Evolutionary conservation across 2,888 invertebrate genomes (phyloP).

Genomic region (Nowickia ferox): DNA sequence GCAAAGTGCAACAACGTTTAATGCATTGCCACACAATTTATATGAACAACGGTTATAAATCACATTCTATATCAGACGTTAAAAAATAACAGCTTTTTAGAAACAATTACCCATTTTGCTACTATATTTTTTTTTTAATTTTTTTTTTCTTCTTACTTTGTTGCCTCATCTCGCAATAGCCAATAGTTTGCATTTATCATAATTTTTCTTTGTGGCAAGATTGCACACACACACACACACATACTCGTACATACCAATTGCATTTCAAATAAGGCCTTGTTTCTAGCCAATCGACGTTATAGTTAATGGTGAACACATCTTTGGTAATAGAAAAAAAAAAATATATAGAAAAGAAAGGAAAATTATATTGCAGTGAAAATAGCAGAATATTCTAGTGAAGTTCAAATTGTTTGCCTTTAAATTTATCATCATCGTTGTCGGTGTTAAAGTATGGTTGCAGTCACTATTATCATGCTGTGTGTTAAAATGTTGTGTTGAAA

Average conservation of each 20-base stretch:
- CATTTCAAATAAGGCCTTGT: conserved; percentile 9
- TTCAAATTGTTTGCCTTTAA: conserved; percentile 57
- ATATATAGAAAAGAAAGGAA: no score
- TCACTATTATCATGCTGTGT: conserved; percentile 23
- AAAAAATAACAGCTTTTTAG: conserved; percentile 63
- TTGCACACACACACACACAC: no score
- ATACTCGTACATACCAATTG: background rate
- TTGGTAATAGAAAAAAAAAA: conserved; percentile 2
- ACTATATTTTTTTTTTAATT: conserved; percentile 14
- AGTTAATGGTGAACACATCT: conserved; percentile 8
- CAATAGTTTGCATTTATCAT: conserved; percentile 30
- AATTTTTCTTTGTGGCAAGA: background rate
- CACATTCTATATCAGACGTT: conserved; percentile 54
- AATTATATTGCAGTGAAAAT: background rate
- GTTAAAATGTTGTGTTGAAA: conserved; percentile 18
- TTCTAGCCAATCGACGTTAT: background rate
- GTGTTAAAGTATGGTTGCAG: conserved; percentile 9
- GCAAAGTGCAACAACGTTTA: conserved; percentile 39
- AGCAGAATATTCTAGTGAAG: conserved; percentile 3
- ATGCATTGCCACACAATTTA: conserved; percentile 53
- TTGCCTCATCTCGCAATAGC: conserved; percentile 15
- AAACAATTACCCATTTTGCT: conserved; percentile 66
- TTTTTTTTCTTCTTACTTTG: conserved; percentile 1
- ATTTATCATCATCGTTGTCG: conserved; percentile 52
- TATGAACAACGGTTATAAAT: conserved; percentile 56